Percentiles rank a stretch among this genome's conserved stretches.
phyloP scores from a whole-genome alignment of 1,140 invertebrate genomes.

The Ceratosolen fusciceps region DNA sequence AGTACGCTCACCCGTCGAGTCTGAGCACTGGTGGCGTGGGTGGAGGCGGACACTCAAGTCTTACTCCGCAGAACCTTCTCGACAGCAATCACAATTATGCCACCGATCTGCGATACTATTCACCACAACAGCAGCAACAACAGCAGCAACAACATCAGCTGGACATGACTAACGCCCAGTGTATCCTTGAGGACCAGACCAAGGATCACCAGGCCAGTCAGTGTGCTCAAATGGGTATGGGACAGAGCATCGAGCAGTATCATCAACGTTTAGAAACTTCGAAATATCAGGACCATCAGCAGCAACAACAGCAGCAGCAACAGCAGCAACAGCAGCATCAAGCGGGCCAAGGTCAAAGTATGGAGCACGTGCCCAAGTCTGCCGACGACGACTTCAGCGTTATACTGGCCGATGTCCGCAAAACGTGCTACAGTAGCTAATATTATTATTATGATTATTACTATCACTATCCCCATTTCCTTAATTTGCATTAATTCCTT shows the following conservation, averaged over 20 bases:
- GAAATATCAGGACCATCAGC: slow-evolving; percentile 66
- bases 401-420: slow-evolving; percentile 86
- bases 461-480: neutral
- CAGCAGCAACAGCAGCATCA: slow-evolving; percentile 37
- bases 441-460: slow-evolving; percentile 47
- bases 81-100: slow-evolving; percentile 73
- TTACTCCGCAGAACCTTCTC: slow-evolving; percentile 64
- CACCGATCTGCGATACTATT: slow-evolving; percentile 68
- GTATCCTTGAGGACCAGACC: slow-evolving; percentile 65
- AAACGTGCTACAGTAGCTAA: slow-evolving; percentile 88
- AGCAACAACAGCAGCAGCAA: slow-evolving; percentile 66
- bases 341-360: slow-evolving; percentile 51
- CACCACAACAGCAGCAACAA: slow-evolving; percentile 62
- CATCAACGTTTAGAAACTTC: slow-evolving; percentile 63
- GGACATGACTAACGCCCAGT: slow-evolving; percentile 64
- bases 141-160: slow-evolving; percentile 61
- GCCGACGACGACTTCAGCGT: slow-evolving; percentile 88
- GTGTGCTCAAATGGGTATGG: slow-evolving; percentile 55
- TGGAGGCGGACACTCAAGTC: slow-evolving; percentile 57
- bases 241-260: slow-evolving; percentile 62
- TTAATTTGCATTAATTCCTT: slow-evolving; percentile 2
- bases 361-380: slow-evolving; percentile 74
- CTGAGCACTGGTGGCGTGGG: neutral
- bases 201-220: slow-evolving; percentile 64
- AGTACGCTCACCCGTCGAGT: slow-evolving; percentile 66